A percentile compares a stretch with the other conserved stretches of the same genome.
Conservation (phyloP, 2,113 vertebrate genomes). For the Cyprinus carpio region DNA sequence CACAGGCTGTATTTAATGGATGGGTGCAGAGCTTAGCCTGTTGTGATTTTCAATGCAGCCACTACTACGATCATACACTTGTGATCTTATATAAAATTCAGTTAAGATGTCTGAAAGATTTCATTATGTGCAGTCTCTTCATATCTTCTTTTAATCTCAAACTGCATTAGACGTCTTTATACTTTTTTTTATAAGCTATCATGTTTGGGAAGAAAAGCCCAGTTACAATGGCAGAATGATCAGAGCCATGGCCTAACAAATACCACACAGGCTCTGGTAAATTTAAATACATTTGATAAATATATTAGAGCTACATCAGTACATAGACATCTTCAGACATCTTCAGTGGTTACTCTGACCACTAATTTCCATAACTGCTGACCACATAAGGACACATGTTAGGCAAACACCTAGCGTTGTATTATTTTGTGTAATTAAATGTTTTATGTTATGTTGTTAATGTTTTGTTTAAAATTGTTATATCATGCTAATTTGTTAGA, state of each 20-base stretch:
- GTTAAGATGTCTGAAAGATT: not conserved
- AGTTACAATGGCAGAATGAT: not conserved
- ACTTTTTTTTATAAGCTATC: too few species aligned
- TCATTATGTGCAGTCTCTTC: not conserved
- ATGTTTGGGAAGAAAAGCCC: too few species aligned
- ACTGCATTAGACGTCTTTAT: not conserved
- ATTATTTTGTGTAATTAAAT: not conserved
- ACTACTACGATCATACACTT: not conserved
- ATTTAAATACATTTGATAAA: not conserved
- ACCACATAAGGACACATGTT: not conserved
- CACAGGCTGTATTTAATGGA: slow-evolving; percentile 6
- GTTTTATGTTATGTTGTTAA: not conserved
- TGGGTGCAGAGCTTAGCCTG: not conserved
- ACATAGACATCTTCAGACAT: not conserved
- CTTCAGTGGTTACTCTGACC: not conserved
- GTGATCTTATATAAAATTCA: not conserved
- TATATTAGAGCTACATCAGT: not conserved
- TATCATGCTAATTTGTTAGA: too few species aligned
- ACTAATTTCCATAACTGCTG: not conserved
- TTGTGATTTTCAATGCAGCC: not conserved
- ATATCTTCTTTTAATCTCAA: not conserved
- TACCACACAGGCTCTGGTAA: not conserved
- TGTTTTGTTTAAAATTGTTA: not conserved
- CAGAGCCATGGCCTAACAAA: not conserved
- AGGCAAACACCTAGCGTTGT: not conserved